phyloP scores from a whole-genome alignment of 2,888 invertebrate species.

The Nomada lathburiana region DNA sequence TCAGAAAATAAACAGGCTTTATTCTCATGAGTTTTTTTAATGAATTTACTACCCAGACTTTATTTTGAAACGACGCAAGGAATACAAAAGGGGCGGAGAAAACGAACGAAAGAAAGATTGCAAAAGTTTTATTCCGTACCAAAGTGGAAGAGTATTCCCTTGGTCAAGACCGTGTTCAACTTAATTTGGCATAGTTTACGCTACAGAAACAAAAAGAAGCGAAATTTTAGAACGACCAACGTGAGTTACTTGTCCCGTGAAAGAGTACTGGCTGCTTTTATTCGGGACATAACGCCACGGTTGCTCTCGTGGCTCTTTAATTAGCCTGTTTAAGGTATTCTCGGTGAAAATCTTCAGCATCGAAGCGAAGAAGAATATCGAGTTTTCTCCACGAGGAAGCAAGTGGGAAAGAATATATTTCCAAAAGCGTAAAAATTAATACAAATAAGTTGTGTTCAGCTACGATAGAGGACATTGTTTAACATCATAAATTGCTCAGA shows the following conservation, averaged over 20 bases:
- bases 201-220: constrained; percentile 44
- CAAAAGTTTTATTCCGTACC: constrained; percentile 64
- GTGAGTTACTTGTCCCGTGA: constrained; percentile 42
- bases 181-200: constrained; percentile 70
- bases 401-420: background rate
- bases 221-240: constrained; percentile 52
- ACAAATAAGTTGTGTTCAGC: too few relatives aligned
- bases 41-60: constrained; percentile 40
- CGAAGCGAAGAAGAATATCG: background rate
- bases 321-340: constrained; percentile 41
- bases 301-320: constrained; percentile 27
- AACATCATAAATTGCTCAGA: too few relatives aligned
- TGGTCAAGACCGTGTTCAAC: constrained; percentile 42
- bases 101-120: constrained; percentile 54
- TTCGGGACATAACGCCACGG: constrained; percentile 15
- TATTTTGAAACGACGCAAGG: constrained; percentile 51
- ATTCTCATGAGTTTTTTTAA: constrained; percentile 22
- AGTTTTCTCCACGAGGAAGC: background rate
- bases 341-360: constrained; percentile 1
- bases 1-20: background rate
- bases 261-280: constrained; percentile 34
- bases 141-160: constrained; percentile 58
- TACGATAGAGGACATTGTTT: too few relatives aligned
- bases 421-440: too few relatives aligned
- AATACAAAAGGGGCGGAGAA: constrained; percentile 39